Evolutionary conservation across 2,797 vertebrate genomes (phyloP), one percentile per base, ranked within the genome.

Genomic region (Strix occidentalis): DNA sequence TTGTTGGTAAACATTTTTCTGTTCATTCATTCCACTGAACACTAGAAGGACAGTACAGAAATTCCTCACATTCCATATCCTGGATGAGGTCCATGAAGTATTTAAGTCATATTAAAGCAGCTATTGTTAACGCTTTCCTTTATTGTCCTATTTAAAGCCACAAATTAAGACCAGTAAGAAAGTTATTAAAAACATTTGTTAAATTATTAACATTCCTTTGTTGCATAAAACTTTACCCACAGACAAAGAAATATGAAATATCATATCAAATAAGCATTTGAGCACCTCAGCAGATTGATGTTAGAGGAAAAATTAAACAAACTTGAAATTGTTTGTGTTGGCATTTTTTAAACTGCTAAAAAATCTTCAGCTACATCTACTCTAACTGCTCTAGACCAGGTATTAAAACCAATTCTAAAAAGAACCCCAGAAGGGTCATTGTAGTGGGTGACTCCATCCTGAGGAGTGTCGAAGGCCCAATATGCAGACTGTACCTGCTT

Each of bases 71-170:
- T 96, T 89, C 66, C 75, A 11, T 60, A 56, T 75, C 39, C 45
- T 13, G 16, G 57, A 88, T 83, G 46, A 80, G 17, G 60, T 90
- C 86, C 86, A 71, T 61, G 11, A 75, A 76, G 43, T 75, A 77
- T 89, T 93, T 75, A 84, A 87, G n/a, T 76, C 6, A 61, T 66
- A 86, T 72, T 84, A 96, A 96, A 94, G 71, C 65, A 90, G 11
- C 72, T 95, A 85, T 96, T 96, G 92, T 95, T 90, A 80, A 94
- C 87, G 41, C 5, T 72, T 91, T 89, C 69, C 66, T 92, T 86
- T 92, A 71, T 43, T 95, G 51, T 90, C 77, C 37, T 60, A 25
- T 69, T 93, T 93, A 91, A 90, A 95, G 11, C 13, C 37, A 87
- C 33, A 50, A 64, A 80, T 68, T 89, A 87, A 87, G 53, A 77